These are phyloP conservation scores for Oryzias celebensis DNA, from an alignment of 2,113 vertebrate species.

Conservation along the genomic window DNA sequence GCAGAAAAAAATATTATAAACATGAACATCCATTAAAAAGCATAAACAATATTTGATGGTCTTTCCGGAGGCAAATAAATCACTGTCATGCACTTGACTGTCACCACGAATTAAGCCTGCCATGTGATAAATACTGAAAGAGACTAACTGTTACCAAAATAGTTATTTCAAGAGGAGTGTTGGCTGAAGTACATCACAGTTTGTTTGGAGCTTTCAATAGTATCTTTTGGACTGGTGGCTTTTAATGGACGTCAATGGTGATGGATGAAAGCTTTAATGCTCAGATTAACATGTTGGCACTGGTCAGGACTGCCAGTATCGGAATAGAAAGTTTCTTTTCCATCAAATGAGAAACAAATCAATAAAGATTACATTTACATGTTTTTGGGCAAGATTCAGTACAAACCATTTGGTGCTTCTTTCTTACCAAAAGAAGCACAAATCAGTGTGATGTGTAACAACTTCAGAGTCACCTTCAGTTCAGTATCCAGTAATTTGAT, in stretches of 20 bases:
- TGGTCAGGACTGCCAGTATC: too few species aligned
- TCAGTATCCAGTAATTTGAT: conserved; percentile 25
- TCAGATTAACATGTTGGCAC: too few species aligned
- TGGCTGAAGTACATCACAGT: conserved; percentile 25
- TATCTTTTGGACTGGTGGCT: conserved; percentile 23
- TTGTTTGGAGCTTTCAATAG: conserved; percentile 29
- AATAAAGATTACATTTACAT: background rate
- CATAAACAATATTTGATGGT: conserved; percentile 14
- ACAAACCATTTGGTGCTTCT: conserved; percentile 4
- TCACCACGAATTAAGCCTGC: conserved; percentile 29
- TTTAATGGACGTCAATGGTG: too few species aligned
- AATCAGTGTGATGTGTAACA: conserved; percentile 1
- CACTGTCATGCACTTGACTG: conserved; percentile 19
- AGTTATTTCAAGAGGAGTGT: conserved; percentile 49
- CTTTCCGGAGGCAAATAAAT: conserved; percentile 4
- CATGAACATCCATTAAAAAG: conserved; percentile 4
- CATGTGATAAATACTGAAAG: conserved; percentile 19
- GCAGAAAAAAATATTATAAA: background rate
- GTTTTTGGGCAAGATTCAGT: background rate
- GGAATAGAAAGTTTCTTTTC: too few species aligned
- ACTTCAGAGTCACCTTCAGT: conserved; percentile 38
- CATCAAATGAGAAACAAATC: too few species aligned
- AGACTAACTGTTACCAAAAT: conserved; percentile 17
- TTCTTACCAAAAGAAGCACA: conserved; percentile 4
- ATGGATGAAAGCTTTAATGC: too few species aligned